A percentile compares a stretch with the other conserved stretches of the same genome.
phyloP scores from a whole-genome alignment of 2,888 invertebrate genomes.

The Atherix ibis region DNA sequence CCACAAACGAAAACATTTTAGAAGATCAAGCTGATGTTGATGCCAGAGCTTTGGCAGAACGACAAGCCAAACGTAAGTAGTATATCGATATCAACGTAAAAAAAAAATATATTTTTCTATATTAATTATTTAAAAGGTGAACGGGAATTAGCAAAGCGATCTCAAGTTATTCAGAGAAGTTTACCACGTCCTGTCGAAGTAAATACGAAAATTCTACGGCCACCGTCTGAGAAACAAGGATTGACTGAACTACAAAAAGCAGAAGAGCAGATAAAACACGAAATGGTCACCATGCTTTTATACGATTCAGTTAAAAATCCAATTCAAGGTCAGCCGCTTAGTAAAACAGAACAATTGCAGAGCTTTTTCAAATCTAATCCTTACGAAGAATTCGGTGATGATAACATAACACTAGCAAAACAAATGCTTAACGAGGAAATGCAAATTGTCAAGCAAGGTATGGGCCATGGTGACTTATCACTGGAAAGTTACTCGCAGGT shows the following conservation, averaged over 20 bases:
- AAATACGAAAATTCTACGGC: constrained; percentile 66
- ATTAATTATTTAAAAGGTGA: constrained; percentile 4
- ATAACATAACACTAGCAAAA: constrained; percentile 51
- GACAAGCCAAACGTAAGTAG: constrained; percentile 44
- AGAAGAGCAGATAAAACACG: constrained; percentile 88
- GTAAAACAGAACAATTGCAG: constrained; percentile 44
- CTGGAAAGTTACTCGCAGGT: constrained; percentile 86
- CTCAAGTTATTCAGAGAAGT: constrained; percentile 71
- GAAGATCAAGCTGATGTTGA: constrained; percentile 84
- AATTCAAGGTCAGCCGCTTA: constrained; percentile 29
- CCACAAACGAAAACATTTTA: constrained; percentile 33
- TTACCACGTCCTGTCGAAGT: constrained; percentile 75
- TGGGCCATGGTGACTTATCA: constrained; percentile 90
- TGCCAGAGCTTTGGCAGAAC: constrained; percentile 48
- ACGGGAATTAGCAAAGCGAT: constrained; percentile 48
- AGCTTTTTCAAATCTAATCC: constrained; percentile 76
- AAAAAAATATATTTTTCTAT: constrained; percentile 3
- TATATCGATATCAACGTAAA: constrained; percentile 1
- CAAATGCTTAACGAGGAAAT: constrained; percentile 62
- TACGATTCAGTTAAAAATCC: constrained; percentile 78
- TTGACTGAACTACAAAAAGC: constrained; percentile 83
- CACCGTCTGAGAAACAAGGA: constrained; percentile 55
- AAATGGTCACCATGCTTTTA: constrained; percentile 92
- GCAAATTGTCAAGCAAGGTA: constrained; percentile 77
- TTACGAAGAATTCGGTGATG: constrained; percentile 53